phyloP scores from a whole-genome alignment of 1,140 invertebrate genomes.

The Hylaeus anthracinus region DNA sequence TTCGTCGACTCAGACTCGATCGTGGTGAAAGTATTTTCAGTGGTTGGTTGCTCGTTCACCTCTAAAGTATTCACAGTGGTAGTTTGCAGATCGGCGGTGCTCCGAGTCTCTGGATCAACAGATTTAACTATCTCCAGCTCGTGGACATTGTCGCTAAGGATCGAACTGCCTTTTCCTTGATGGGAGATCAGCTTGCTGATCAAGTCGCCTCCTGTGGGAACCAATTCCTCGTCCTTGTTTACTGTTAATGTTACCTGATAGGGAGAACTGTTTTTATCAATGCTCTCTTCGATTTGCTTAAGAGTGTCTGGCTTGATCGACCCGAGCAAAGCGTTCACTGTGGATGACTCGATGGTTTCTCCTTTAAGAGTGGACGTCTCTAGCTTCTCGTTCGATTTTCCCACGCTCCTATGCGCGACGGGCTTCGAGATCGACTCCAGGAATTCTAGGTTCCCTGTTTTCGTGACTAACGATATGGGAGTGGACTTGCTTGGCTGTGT shows the following conservation, averaged over 20 bases:
- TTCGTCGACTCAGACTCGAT: neutral
- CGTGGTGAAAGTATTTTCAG: neutral
- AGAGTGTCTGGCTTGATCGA: slow-evolving; percentile 23
- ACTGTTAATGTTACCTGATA: slow-evolving; percentile 62
- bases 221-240: slow-evolving; percentile 47
- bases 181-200: slow-evolving; percentile 60
- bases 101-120: slow-evolving; percentile 19
- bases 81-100: neutral
- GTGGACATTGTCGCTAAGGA: slow-evolving; percentile 2
- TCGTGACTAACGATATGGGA: neutral
- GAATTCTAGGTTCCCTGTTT: neutral
- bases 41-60: neutral
- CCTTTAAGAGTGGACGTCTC: neutral
- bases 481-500: neutral
- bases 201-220: slow-evolving; percentile 47
- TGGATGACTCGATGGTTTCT: neutral
- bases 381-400: neutral
- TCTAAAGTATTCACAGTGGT: neutral
- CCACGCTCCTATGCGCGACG: neutral
- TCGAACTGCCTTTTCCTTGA: slow-evolving; percentile 27
- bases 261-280: slow-evolving; percentile 62
- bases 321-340: neutral
- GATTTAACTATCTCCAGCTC: slow-evolving; percentile 64
- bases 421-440: neutral
- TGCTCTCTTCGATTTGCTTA: slow-evolving; percentile 54